Evolutionary conservation across 1,140 invertebrate genomes (phyloP).

Genomic region (Heliconius hewitsoni): DNA sequence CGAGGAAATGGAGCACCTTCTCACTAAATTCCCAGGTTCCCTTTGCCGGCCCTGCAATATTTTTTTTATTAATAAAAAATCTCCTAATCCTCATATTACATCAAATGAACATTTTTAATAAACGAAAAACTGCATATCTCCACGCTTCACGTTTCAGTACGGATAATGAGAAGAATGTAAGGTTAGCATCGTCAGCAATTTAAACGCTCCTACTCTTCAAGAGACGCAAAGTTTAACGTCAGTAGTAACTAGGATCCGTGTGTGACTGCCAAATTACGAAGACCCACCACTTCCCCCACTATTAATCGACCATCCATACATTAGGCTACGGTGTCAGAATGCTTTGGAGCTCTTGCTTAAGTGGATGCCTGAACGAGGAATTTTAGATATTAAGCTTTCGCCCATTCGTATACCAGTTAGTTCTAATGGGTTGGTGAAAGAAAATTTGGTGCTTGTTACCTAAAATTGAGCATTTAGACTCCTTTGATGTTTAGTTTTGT

Average conservation of each 20-base stretch:
- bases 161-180: slow-evolving; percentile 60
- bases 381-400: slow-evolving; percentile 73
- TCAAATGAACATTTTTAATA: slow-evolving; percentile 35
- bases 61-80: not conserved
- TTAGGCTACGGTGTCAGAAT: slow-evolving; percentile 33
- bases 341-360: slow-evolving; percentile 42
- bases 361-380: slow-evolving; percentile 62
- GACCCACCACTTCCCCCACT: slow-evolving; percentile 41
- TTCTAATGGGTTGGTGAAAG: slow-evolving; percentile 52
- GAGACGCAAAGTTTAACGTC: slow-evolving; percentile 72
- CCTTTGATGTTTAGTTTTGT: slow-evolving; percentile 32
- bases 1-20: no score
- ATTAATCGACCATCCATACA: slow-evolving; percentile 20
- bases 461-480: slow-evolving; percentile 35
- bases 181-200: slow-evolving; percentile 70
- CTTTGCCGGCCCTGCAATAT: no score
- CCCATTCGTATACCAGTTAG: slow-evolving; percentile 65
- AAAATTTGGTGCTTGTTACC: slow-evolving; percentile 50
- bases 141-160: slow-evolving; percentile 49
- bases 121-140: slow-evolving; percentile 29
- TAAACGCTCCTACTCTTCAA: slow-evolving; percentile 75
- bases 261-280: slow-evolving; percentile 47
- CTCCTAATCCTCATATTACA: not conserved
- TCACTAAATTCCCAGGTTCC: no score
- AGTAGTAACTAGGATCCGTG: slow-evolving; percentile 64